A percentile compares a stretch with the other conserved stretches of the same genome.
phyloP scores from a whole-genome alignment of 2,797 vertebrate genomes.

The Amphiprion clarkii region DNA sequence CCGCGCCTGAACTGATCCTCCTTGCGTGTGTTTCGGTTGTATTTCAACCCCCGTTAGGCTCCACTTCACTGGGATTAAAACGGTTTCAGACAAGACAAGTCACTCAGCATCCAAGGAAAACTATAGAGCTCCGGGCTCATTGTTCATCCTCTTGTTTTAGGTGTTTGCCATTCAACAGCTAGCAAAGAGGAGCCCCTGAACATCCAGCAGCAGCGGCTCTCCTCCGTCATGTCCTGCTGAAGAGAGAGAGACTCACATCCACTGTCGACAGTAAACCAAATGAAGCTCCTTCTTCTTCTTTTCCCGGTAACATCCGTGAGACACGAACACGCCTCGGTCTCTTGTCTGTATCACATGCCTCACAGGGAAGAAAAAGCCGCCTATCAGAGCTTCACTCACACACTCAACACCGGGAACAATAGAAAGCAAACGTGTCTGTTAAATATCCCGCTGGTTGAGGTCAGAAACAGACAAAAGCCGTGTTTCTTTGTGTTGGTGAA shows the following conservation, averaged over 20 bases:
- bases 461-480: not conserved
- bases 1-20: slow-evolving; percentile 74
- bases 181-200: slow-evolving; percentile 31
- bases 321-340: slow-evolving; percentile 70
- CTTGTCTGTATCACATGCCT: slow-evolving; percentile 67
- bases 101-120: slow-evolving; percentile 9
- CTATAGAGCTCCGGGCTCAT: slow-evolving; percentile 21
- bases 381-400: slow-evolving; percentile 57
- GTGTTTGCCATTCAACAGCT: slow-evolving; percentile 62
- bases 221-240: slow-evolving; percentile 43
- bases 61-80: slow-evolving; percentile 27
- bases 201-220: slow-evolving; percentile 30
- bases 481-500: not conserved
- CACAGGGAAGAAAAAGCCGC: slow-evolving; percentile 52
- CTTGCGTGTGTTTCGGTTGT: slow-evolving; percentile 26
- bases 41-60: slow-evolving; percentile 16
- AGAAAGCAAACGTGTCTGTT: not conserved
- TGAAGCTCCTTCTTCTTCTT: slow-evolving; percentile 21
- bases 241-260: slow-evolving; percentile 35
- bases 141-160: slow-evolving; percentile 38
- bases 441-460: slow-evolving; percentile 3
- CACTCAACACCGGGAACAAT: slow-evolving; percentile 22
- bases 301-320: slow-evolving; percentile 66
- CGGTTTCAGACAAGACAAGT: not conserved
- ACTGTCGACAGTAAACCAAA: slow-evolving; percentile 10